phyloP scores from a whole-genome alignment of 2,888 invertebrate species.

The Drosophila birchii region DNA sequence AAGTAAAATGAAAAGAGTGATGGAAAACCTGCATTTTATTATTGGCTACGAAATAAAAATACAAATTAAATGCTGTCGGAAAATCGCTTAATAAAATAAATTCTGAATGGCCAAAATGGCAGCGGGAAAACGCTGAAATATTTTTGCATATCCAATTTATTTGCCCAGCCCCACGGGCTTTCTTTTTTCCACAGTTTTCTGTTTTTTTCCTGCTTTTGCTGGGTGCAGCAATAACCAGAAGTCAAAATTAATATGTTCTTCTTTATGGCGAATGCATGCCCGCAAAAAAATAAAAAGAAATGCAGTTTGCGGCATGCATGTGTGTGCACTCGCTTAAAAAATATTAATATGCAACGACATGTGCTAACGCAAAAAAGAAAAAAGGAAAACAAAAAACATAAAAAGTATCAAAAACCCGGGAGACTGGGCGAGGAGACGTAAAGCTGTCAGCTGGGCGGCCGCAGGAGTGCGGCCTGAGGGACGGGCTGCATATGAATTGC shows the following conservation, averaged over 20 bases:
- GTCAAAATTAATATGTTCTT: constrained; percentile 79
- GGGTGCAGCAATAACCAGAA: constrained; percentile 72
- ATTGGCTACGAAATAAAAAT: constrained; percentile 38
- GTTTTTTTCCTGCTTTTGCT: constrained; percentile 42
- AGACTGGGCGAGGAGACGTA: constrained; percentile 9
- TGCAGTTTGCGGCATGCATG: constrained; percentile 24
- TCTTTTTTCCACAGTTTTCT: constrained; percentile 31
- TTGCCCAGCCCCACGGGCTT: constrained; percentile 57
- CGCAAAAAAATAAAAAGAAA: constrained; percentile 46
- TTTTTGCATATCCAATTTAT: constrained; percentile 74
- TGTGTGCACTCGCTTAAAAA: constrained; percentile 38
- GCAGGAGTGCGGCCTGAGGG: constrained; percentile 9
- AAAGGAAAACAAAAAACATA: constrained; percentile 22
- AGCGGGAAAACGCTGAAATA: constrained; percentile 61
- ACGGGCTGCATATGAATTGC: constrained; percentile 62
- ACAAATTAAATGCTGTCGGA: constrained; percentile 52
- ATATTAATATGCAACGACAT: constrained; percentile 78
- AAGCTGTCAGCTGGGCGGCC: constrained; percentile 8
- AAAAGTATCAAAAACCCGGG: constrained; percentile 24
- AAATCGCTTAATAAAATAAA: constrained; percentile 52
- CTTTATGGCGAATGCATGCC: constrained; percentile 74
- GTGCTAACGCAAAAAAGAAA: constrained; percentile 60
- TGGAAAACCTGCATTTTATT: constrained; percentile 52
- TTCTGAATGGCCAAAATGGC: constrained; percentile 64
- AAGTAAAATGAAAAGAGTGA: constrained; percentile 1